Evolutionary conservation across 2,888 invertebrate species (phyloP).

Genomic region (Helicoverpa assulta): DNA sequence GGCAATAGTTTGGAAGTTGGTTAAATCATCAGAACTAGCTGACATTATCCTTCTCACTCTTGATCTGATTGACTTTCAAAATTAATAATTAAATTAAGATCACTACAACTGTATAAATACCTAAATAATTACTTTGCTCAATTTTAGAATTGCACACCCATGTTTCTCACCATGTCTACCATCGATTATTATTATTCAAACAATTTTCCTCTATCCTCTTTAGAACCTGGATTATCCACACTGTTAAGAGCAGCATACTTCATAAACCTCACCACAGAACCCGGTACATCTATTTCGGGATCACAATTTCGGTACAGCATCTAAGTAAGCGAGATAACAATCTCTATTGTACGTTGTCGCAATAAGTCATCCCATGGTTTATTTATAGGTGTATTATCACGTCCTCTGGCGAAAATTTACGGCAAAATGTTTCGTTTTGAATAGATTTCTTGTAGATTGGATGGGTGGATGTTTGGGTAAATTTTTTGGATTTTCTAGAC

Average conservation of each 20-base stretch:
- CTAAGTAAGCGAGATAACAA: slow-evolving; percentile 65
- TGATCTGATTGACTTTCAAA: too few species aligned
- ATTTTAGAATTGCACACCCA: too few species aligned
- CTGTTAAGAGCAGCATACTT: background rate
- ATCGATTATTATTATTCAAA: too few species aligned
- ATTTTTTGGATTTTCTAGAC: slow-evolving; percentile 33
- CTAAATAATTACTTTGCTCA: too few species aligned
- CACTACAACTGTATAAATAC: too few species aligned
- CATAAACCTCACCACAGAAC: slow-evolving; percentile 11
- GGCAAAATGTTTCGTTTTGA: slow-evolving; percentile 55
- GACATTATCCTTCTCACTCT: too few species aligned
- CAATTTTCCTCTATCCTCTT: too few species aligned
- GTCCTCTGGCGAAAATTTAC: slow-evolving; percentile 61
- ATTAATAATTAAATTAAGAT: too few species aligned
- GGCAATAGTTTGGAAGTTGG: too few species aligned
- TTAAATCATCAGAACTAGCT: too few species aligned
- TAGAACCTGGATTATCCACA: background rate
- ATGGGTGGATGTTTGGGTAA: slow-evolving; percentile 41
- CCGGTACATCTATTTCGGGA: slow-evolving; percentile 44
- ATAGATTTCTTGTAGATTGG: slow-evolving; percentile 47
- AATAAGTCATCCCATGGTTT: slow-evolving; percentile 61
- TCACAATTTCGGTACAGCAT: slow-evolving; percentile 58
- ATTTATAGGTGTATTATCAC: slow-evolving; percentile 76
- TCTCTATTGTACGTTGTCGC: slow-evolving; percentile 65
- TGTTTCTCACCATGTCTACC: too few species aligned